A percentile compares a stretch with the other conserved stretches of the same genome.
Conservation (phyloP, 2,888 invertebrate genomes). For the Acleris laterana region DNA sequence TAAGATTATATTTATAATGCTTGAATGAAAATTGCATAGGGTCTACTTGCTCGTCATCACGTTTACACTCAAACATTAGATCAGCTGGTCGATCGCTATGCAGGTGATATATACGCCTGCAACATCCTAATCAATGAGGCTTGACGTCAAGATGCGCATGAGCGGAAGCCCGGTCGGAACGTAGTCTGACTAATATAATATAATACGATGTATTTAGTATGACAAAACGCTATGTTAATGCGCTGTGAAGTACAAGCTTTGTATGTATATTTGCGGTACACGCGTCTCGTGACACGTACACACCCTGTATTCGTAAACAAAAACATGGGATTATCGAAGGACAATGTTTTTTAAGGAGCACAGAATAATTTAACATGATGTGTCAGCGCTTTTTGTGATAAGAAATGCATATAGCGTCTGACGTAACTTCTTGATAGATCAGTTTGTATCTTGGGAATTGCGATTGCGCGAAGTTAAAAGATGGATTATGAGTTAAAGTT, state of each 20-base stretch:
- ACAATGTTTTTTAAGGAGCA: constrained; percentile 23
- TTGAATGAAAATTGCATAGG: too few relatives aligned
- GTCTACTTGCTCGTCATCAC: background rate
- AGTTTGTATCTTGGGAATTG: too few relatives aligned
- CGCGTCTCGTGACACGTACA: constrained; percentile 65
- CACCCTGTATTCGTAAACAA: constrained; percentile 39
- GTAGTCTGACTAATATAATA: constrained; percentile 28
- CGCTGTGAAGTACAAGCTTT: constrained; percentile 54
- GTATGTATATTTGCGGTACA: constrained; percentile 59
- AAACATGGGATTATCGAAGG: constrained; percentile 23
- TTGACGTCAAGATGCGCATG: constrained; percentile 30
- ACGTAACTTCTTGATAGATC: too few relatives aligned
- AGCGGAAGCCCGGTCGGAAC: constrained; percentile 22
- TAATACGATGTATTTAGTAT: constrained; percentile 44
- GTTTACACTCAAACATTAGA: constrained; percentile 10
- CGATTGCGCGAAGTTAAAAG: too few relatives aligned
- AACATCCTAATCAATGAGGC: constrained; percentile 24
- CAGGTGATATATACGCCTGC: constrained; percentile 11
- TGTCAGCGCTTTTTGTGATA: background rate
- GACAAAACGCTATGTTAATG: constrained; percentile 65
- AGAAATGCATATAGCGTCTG: too few relatives aligned
- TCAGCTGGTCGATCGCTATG: constrained; percentile 12
- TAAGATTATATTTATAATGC: too few relatives aligned
- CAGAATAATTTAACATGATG: background rate
- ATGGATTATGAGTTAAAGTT: too few relatives aligned